Evolutionary conservation across 2,797 vertebrate species (phyloP).

Genomic region (Parauchenoglanis ngamensis): DNA sequence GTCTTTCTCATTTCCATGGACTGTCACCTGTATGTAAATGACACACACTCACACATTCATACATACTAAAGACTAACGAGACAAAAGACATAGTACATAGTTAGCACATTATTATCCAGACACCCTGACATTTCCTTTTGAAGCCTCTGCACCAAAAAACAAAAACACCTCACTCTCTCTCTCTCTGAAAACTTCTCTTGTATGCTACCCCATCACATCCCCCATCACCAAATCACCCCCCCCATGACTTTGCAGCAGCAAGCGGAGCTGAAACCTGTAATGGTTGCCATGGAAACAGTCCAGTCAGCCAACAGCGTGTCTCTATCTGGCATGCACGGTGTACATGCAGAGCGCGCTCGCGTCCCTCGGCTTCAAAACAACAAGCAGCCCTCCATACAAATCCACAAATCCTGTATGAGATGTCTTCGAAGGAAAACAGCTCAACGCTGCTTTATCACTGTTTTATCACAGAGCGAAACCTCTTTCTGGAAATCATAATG

Average conservation of each 20-base stretch:
- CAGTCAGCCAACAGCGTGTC: constrained; percentile 77
- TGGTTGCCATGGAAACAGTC: constrained; percentile 83
- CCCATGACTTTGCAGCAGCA: constrained; percentile 59
- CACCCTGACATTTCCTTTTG: constrained; percentile 31
- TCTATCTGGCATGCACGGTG: constrained; percentile 73
- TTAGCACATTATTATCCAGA: constrained; percentile 14
- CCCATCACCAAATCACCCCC: constrained; percentile 8
- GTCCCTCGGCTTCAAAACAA: constrained; percentile 53
- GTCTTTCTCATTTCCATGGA: constrained; percentile 28
- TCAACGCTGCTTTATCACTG: background rate
- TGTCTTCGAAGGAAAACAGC: background rate
- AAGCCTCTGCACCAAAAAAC: constrained; percentile 59
- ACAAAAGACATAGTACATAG: background rate
- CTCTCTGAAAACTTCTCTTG: constrained; percentile 54
- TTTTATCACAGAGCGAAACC: background rate
- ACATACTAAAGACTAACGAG: background rate
- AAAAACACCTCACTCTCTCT: constrained; percentile 21
- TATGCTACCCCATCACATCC: constrained; percentile 37
- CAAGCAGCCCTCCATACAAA: constrained; percentile 47
- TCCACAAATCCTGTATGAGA: constrained; percentile 24
- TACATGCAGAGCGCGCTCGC: constrained; percentile 68
- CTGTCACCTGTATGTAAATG: constrained; percentile 15
- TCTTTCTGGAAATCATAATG: background rate
- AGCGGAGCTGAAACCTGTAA: constrained; percentile 64
- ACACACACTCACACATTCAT: background rate